These are phyloP conservation scores for Coronaproctus castanopsis DNA, from an alignment of 2,888 invertebrate species.

Conservation along the genomic window DNA sequence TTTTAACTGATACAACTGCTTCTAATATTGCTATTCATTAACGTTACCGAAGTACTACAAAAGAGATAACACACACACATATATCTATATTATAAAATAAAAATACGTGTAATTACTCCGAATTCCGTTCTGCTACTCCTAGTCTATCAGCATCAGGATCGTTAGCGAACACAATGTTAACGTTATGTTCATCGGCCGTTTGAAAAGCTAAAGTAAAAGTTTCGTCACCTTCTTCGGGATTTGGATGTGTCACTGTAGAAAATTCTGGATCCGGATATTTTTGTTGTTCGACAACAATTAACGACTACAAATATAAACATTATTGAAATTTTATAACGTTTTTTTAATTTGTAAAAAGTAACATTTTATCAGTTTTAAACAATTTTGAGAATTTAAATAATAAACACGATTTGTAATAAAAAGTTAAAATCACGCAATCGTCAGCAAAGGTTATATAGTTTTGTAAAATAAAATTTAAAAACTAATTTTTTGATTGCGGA, in stretches of 20 bases:
- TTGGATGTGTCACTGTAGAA: constrained; percentile 89
- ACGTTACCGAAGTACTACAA: no score
- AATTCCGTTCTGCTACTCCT: constrained; percentile 56
- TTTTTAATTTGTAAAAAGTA: neutral
- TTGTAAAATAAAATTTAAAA: no score
- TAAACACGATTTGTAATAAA: no score
- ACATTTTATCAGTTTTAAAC: no score
- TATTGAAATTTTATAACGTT: neutral
- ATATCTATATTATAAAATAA: no score
- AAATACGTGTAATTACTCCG: neutral
- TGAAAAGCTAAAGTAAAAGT: constrained; percentile 52
- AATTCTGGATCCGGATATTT: constrained; percentile 87
- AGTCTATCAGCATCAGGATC: constrained; percentile 96
- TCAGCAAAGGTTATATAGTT: no score
- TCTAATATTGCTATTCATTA: no score
- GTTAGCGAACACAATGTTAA: constrained; percentile 71
- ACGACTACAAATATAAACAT: constrained; percentile 8
- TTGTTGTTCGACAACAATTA: constrained; percentile 35
- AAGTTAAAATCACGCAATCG: no score
- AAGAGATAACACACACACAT: no score
- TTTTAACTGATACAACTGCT: no score
- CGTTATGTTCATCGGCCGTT: constrained; percentile 49
- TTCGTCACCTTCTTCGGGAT: constrained; percentile 87
- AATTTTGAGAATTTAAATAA: no score
- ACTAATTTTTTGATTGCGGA: no score